phyloP scores from a whole-genome alignment of 2,797 vertebrate species.

The Vireo griseus region DNA sequence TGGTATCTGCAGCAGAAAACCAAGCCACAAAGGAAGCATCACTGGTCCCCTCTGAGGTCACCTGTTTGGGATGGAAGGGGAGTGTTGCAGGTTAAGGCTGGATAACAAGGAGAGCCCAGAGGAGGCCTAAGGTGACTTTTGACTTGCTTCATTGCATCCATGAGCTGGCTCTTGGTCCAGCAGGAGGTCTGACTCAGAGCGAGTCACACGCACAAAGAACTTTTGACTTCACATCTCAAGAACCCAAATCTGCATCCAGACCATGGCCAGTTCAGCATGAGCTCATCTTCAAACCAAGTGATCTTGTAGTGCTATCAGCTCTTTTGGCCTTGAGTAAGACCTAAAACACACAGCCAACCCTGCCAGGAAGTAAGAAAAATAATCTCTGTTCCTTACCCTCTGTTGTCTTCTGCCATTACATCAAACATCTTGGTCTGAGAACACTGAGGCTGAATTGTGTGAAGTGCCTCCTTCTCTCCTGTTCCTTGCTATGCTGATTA shows the following conservation, averaged over 20 bases:
- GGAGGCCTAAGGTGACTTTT: neutral
- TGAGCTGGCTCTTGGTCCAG: neutral
- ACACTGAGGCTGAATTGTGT: neutral
- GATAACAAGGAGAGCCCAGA: neutral
- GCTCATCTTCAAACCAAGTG: neutral
- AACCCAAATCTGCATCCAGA: neutral
- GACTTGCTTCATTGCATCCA: neutral
- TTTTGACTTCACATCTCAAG: neutral
- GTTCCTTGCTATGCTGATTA: neutral
- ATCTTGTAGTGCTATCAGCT: neutral
- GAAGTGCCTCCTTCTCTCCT: neutral
- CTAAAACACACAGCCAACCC: neutral
- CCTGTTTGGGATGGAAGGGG: neutral
- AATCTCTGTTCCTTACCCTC: neutral
- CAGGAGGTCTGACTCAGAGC: neutral
- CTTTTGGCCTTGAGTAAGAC: neutral
- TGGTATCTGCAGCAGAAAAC: neutral
- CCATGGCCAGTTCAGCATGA: neutral
- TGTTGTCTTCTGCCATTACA: neutral
- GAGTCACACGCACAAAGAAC: neutral
- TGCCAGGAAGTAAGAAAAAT: neutral
- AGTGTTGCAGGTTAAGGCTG: neutral
- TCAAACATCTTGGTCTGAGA: neutral
- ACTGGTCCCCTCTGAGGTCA: neutral
- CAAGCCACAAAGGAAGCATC: neutral